Percentiles rank a stretch among this genome's conserved stretches.
These are phyloP conservation scores for Sepioteuthis lessoniana DNA, from an alignment of 2,888 invertebrate genomes.

Conservation along the genomic window DNA sequence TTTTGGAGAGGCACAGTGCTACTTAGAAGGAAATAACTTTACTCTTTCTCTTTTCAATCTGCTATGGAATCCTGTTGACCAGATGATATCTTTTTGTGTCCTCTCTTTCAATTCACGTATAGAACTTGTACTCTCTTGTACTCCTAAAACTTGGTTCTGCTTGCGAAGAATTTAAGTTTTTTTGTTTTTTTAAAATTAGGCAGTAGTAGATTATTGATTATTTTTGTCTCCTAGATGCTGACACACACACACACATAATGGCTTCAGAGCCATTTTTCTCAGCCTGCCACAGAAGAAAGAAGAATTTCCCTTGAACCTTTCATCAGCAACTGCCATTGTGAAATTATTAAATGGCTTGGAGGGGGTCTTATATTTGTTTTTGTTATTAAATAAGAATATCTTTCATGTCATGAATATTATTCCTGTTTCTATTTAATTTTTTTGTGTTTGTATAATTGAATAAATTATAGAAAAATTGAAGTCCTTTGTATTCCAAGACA, in stretches of 20 bases:
- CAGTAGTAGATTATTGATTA: background rate
- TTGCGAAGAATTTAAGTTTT: too few relatives aligned
- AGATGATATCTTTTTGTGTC: background rate
- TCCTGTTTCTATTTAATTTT: too few relatives aligned
- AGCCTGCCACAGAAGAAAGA: background rate
- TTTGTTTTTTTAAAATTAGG: background rate
- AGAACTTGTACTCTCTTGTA: background rate
- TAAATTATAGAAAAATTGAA: too few relatives aligned
- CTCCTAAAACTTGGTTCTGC: too few relatives aligned
- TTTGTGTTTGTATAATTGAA: too few relatives aligned
- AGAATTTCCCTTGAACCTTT: background rate
- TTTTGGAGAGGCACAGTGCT: background rate
- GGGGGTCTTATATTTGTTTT: too few relatives aligned
- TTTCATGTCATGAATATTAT: too few relatives aligned
- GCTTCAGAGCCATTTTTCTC: background rate
- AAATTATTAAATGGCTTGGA: background rate
- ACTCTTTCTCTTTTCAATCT: background rate
- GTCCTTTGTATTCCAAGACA: too few relatives aligned
- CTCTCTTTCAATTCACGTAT: background rate
- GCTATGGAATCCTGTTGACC: too few relatives aligned
- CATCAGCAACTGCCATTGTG: background rate
- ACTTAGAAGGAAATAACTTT: background rate
- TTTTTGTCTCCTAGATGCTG: background rate
- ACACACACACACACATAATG: background rate
- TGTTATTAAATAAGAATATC: too few relatives aligned